phyloP scores from a whole-genome alignment of 2,113 vertebrate genomes.

The Microcebus murinus region DNA sequence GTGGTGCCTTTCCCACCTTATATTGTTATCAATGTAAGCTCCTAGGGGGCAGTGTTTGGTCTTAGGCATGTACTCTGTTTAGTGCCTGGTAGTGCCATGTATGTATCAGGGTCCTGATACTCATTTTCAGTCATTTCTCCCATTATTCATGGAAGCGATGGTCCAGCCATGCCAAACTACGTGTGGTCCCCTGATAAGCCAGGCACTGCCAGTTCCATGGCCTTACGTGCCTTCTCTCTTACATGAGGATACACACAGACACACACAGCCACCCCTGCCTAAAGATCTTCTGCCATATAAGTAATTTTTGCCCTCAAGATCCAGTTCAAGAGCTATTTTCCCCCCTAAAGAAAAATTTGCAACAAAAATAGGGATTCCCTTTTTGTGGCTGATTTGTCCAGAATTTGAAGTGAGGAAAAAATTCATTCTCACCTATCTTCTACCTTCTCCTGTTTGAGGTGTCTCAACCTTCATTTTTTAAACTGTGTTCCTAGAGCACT shows the following conservation, averaged over 20 bases:
- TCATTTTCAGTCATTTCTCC: background rate
- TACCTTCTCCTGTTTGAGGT: background rate
- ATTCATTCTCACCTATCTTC: background rate
- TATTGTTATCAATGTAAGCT: conserved; percentile 70
- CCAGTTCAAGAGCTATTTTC: background rate
- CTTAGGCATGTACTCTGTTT: background rate
- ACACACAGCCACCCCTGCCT: no score
- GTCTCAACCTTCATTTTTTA: background rate
- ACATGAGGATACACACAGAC: background rate
- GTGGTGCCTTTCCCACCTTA: conserved; percentile 63
- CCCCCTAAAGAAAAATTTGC: background rate
- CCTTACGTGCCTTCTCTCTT: conserved; percentile 53
- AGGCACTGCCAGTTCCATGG: background rate
- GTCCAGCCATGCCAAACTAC: background rate
- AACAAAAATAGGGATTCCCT: background rate
- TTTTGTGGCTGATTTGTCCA: background rate
- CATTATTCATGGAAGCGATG: background rate
- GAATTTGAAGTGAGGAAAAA: conserved; percentile 25
- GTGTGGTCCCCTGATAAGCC: background rate
- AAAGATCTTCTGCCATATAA: background rate
- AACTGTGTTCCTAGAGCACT: conserved; percentile 20
- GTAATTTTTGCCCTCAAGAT: background rate
- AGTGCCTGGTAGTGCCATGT: conserved; percentile 1
- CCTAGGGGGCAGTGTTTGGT: conserved; percentile 62
- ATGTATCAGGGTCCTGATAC: background rate